Evolutionary conservation across 2,888 invertebrate species (phyloP), one percentile per base, ranked within the genome.

Genomic region (Keiferia lycopersicella): DNA sequence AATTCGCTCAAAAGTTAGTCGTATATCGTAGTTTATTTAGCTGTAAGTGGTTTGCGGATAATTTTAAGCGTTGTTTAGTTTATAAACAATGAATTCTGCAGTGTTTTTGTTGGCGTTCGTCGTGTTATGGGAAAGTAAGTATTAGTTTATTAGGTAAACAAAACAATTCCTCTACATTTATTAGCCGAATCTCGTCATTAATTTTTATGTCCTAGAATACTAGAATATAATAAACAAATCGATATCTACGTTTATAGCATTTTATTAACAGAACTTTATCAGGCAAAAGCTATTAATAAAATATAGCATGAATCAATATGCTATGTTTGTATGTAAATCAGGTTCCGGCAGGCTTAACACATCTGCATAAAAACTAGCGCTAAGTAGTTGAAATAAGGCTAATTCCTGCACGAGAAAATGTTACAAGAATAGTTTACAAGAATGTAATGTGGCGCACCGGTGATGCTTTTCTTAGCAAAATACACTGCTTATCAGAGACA

Each of bases 121-220:
- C 56, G 73, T 87, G 77, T 80, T 83, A 68, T 85, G 81, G 80
- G 85, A 84, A 80, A 67, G 90, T 91, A 82, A 90, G 90, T 88
- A 71, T n/a, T 26, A 26, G 2, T 26, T 26, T 20, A 22, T 26
- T 7, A 26, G 14, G 14, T 26, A 56, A 30, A 14, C 20, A 26
- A 26, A 26, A 14, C 12, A 12, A n/a, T 50, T 50, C 3, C 48
- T 16, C 16, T 48, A 1, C n/a, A 48, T 18, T 50, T 18, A n/a
- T n/a, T n/a, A 14, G 41, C 18, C 18, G 18, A 45, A n/a, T n/a
- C 6, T 45, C 8, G 10, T 48, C 18, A 18, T n/a, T 45, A 45
- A n/a, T 14, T 45, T 45, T 26, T 34, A 4, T 8, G 7, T 34
- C n/a, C n/a, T n/a, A n/a, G n/a, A n/a, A 34, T 10, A 1, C 10